Conservation (phyloP, 2,888 invertebrate genomes). For the Bimastos eiseni region DNA sequence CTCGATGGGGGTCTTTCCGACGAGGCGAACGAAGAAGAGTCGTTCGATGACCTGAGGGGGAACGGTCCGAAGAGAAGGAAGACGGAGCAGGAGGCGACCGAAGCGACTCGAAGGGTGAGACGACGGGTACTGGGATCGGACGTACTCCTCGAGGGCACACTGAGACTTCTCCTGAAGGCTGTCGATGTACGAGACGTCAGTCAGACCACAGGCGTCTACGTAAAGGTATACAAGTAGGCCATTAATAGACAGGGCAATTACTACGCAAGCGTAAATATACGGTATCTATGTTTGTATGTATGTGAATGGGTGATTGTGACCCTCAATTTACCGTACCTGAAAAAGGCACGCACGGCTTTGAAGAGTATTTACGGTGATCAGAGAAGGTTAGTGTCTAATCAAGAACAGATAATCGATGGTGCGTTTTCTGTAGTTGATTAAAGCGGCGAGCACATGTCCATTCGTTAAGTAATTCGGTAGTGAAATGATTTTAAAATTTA, state of each 20-base stretch:
- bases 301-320: too few species aligned
- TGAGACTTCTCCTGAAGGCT: conserved; percentile 96
- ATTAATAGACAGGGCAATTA: background rate
- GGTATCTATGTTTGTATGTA: too few species aligned
- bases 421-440: too few species aligned
- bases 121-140: conserved; percentile 92
- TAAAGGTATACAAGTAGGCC: too few species aligned
- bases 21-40: conserved; percentile 93
- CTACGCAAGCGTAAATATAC: background rate
- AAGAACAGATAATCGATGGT: too few species aligned
- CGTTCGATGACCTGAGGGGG: conserved; percentile 93
- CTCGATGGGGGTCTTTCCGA: conserved; percentile 96
- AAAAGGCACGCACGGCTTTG: too few species aligned
- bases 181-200: conserved; percentile 92
- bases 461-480: too few species aligned
- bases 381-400: too few species aligned
- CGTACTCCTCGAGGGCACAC: conserved; percentile 96
- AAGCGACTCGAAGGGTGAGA: conserved; percentile 95
- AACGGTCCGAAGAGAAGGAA: conserved; percentile 90
- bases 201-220: conserved; percentile 94
- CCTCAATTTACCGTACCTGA: too few species aligned
- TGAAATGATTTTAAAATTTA: too few species aligned
- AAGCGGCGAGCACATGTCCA: too few species aligned
- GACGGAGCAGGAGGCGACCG: conserved; percentile 86
- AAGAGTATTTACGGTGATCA: too few species aligned